Evolutionary conservation across 2,113 vertebrate genomes (phyloP).

Genomic region (Alectura lathami): DNA sequence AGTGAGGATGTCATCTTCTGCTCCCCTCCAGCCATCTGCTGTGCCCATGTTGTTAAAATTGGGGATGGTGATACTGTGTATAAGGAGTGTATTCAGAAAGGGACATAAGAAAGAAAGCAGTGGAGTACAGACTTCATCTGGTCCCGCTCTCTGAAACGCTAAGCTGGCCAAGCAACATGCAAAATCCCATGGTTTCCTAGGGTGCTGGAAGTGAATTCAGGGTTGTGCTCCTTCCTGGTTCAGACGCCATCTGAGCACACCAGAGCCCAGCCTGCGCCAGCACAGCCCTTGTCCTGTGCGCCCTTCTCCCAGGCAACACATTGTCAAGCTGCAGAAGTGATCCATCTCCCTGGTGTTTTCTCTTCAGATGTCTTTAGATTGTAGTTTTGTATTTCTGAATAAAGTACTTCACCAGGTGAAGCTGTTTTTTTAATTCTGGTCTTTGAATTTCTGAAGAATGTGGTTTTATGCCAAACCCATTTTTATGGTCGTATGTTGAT

Average conservation of each 20-base stretch:
- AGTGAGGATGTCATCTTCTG: not conserved
- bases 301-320: fast-evolving
- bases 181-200: not conserved
- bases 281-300: fast-evolving
- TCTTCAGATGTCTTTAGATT: not conserved
- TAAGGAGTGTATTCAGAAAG: not conserved
- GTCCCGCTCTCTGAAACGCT: not conserved
- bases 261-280: not conserved
- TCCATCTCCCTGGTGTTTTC: not conserved
- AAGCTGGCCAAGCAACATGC: not conserved
- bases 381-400: not conserved
- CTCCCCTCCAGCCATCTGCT: not conserved
- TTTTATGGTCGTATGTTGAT: not conserved
- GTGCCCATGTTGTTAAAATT: not conserved
- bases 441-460: not conserved
- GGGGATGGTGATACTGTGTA: not conserved
- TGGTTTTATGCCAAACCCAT: not conserved
- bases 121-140: not conserved
- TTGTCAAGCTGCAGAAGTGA: not conserved
- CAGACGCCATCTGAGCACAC: not conserved
- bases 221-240: not conserved
- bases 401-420: not conserved
- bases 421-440: not conserved
- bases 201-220: not conserved
- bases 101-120: fast-evolving